Evolutionary conservation across 2,888 invertebrate genomes (phyloP).

Genomic region (Oligia fasciuncula): DNA sequence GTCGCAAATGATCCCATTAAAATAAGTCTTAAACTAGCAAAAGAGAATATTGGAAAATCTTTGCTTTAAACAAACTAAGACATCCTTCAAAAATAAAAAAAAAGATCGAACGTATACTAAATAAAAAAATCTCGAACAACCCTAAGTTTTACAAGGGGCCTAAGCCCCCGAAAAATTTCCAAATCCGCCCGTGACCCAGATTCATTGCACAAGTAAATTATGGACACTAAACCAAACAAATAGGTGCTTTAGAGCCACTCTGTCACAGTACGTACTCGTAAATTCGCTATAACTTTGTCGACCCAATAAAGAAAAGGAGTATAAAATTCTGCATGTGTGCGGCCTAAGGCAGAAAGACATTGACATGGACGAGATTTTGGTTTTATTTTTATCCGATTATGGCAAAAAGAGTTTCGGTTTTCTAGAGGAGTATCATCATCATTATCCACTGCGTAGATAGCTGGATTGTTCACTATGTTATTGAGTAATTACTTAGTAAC

Average conservation of each 20-base stretch:
- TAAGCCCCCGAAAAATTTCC: conserved; percentile 41
- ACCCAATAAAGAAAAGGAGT: conserved; percentile 70
- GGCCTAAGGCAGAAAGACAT: conserved; percentile 26
- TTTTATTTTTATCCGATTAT: conserved; percentile 34
- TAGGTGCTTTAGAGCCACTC: conserved; percentile 78
- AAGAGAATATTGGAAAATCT: too few species aligned
- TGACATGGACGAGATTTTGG: conserved; percentile 20
- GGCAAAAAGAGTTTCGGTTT: background rate
- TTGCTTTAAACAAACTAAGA: background rate
- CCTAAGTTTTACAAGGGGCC: conserved; percentile 50
- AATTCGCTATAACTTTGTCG: conserved; percentile 70
- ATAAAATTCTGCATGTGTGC: conserved; percentile 65
- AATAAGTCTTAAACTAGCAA: background rate
- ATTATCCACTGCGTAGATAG: background rate
- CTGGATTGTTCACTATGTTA: background rate
- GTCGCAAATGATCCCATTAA: background rate
- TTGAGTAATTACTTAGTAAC: background rate
- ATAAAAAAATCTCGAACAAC: conserved; percentile 20
- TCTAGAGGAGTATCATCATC: background rate
- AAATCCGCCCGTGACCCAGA: conserved; percentile 70
- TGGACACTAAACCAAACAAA: conserved; percentile 80
- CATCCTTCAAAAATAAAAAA: background rate
- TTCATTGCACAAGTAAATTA: conserved; percentile 77
- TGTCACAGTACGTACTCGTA: conserved; percentile 76
- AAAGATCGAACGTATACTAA: conserved; percentile 1